These are phyloP conservation scores for Endomychus coccineus DNA, from an alignment of 2,888 invertebrate species.

Conservation along the genomic window DNA sequence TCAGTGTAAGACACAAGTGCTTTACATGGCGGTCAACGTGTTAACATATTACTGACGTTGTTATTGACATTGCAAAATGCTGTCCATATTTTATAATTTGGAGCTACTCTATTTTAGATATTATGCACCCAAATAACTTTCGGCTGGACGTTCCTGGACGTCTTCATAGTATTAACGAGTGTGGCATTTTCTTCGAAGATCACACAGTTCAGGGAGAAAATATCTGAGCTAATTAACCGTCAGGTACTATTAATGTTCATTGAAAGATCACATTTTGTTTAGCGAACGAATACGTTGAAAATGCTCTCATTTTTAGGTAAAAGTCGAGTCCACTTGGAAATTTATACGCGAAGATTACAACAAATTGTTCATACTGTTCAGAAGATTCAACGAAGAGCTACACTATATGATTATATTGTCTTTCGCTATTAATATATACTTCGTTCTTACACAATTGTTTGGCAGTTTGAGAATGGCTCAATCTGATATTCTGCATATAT, in stretches of 20 bases:
- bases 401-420: slow-evolving; percentile 60
- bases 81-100: too few species aligned
- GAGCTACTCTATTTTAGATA: too few species aligned
- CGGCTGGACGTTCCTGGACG: slow-evolving; percentile 12
- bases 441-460: slow-evolving; percentile 64
- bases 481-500: slow-evolving; percentile 27
- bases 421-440: slow-evolving; percentile 62
- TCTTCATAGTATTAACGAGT: slow-evolving; percentile 10
- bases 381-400: slow-evolving; percentile 52
- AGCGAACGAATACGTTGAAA: too few species aligned
- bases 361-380: slow-evolving; percentile 53
- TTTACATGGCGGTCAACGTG: too few species aligned
- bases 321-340: too few species aligned
- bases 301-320: too few species aligned
- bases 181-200: slow-evolving; percentile 10
- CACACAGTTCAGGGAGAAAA: slow-evolving; percentile 12
- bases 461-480: slow-evolving; percentile 48
- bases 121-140: slow-evolving; percentile 8
- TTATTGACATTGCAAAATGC: too few species aligned
- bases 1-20: too few species aligned
- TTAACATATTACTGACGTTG: too few species aligned
- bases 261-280: too few species aligned
- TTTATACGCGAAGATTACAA: slow-evolving; percentile 58
- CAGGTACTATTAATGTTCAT: too few species aligned
- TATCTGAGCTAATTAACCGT: too few species aligned